Evolutionary conservation across 2,888 invertebrate species (phyloP).

Genomic region (Lottia gigantea): DNA sequence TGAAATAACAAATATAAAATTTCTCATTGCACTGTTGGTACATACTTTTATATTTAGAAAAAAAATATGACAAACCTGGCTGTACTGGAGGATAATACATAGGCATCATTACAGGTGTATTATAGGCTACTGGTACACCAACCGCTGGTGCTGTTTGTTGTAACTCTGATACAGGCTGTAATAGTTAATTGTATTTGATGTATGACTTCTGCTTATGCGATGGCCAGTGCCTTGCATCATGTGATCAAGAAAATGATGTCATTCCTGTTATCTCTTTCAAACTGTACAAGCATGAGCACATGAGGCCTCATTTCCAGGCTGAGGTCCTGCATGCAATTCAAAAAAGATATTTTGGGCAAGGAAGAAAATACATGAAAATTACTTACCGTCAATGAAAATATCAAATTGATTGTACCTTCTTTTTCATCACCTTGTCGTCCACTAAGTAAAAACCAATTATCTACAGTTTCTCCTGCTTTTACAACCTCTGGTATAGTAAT

Average conservation of each 20-base stretch:
- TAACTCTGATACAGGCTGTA: constrained; percentile 42
- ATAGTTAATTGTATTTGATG: too few relatives aligned
- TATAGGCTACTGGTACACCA: constrained; percentile 16
- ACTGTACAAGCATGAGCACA: too few relatives aligned
- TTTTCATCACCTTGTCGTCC: constrained; percentile 95
- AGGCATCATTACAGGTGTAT: constrained; percentile 37
- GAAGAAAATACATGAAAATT: too few relatives aligned
- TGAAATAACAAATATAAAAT: too few relatives aligned
- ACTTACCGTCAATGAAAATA: constrained; percentile 72
- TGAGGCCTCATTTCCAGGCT: too few relatives aligned
- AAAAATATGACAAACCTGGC: neutral
- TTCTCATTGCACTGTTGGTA: too few relatives aligned
- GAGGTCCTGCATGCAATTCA: too few relatives aligned
- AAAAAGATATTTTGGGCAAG: too few relatives aligned
- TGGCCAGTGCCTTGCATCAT: too few relatives aligned
- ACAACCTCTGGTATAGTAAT: constrained; percentile 87
- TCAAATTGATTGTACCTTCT: constrained; percentile 92
- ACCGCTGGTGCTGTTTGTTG: constrained; percentile 28
- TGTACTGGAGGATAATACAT: constrained; percentile 33
- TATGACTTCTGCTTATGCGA: too few relatives aligned
- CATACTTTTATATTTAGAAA: too few relatives aligned
- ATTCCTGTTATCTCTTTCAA: neutral
- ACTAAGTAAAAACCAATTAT: constrained; percentile 93
- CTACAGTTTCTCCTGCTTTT: constrained; percentile 85
- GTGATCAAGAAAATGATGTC: constrained; percentile 15